phyloP scores from a whole-genome alignment of 2,113 vertebrate species.

The Solenodon paradoxus region DNA sequence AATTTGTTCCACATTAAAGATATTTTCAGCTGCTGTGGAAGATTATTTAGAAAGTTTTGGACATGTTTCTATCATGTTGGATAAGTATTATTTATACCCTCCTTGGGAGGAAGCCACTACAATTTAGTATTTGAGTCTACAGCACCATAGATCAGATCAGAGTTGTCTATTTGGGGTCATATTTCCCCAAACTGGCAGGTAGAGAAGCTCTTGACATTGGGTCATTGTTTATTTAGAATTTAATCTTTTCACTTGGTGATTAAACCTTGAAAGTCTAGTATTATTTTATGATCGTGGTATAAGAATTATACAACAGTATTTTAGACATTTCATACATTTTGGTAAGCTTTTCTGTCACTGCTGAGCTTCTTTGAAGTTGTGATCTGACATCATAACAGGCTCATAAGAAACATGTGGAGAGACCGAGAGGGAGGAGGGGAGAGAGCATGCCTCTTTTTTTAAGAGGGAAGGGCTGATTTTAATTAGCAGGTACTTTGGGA shows the following conservation, averaged over 20 bases:
- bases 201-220: not conserved
- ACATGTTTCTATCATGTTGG: not conserved
- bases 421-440: no score
- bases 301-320: not conserved
- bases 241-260: not conserved
- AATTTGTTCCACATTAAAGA: slow-evolving; percentile 54
- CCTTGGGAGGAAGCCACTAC: not conserved
- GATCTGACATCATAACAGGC: not conserved
- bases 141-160: not conserved
- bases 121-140: not conserved
- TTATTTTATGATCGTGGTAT: not conserved
- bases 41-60: slow-evolving; percentile 41
- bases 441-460: no score
- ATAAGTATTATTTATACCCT: not conserved
- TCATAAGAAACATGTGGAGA: not conserved
- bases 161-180: not conserved
- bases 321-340: not conserved
- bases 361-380: not conserved
- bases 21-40: slow-evolving; percentile 46
- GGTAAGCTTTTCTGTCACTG: not conserved
- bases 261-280: not conserved
- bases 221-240: not conserved
- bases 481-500: not conserved
- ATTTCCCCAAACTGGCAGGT: not conserved
- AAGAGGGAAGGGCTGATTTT: not conserved